phyloP scores from a whole-genome alignment of 2,888 invertebrate species.

The Xestobium rufovillosum region DNA sequence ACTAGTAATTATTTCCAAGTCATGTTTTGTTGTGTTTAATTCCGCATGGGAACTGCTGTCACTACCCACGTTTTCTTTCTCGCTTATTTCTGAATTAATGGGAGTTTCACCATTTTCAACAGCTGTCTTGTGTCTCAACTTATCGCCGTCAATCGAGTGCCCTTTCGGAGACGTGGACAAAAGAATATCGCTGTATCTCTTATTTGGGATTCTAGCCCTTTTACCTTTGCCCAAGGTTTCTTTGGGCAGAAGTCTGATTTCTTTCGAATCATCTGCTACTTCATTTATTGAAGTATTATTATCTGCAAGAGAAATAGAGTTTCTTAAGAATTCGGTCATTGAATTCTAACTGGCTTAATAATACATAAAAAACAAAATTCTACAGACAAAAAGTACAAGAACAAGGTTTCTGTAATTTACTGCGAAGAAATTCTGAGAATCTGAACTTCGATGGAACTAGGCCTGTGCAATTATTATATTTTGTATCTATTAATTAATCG shows the following conservation, averaged over 20 bases:
- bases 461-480: too few species aligned
- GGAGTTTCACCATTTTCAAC: conserved; percentile 30
- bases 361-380: too few species aligned
- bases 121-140: conserved; percentile 17
- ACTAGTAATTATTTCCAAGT: conserved; percentile 13
- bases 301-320: too few species aligned
- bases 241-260: conserved; percentile 8
- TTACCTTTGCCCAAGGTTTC: conserved; percentile 38
- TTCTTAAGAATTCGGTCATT: too few species aligned
- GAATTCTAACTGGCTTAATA: too few species aligned
- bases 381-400: too few species aligned
- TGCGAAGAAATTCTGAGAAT: too few species aligned
- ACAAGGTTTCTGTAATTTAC: too few species aligned
- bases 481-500: too few species aligned
- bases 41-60: conserved; percentile 17
- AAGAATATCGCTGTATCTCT: conserved; percentile 40
- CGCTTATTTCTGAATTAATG: neutral
- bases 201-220: conserved; percentile 41
- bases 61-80: conserved; percentile 13
- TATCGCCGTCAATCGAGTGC: conserved; percentile 7
- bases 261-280: neutral
- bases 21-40: conserved; percentile 17
- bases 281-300: too few species aligned
- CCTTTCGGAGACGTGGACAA: conserved; percentile 22
- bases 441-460: too few species aligned